A percentile compares a stretch with the other conserved stretches of the same genome.
These are phyloP conservation scores for Tetragonula carbonaria DNA, from an alignment of 2,888 invertebrate genomes.

Conservation along the genomic window DNA sequence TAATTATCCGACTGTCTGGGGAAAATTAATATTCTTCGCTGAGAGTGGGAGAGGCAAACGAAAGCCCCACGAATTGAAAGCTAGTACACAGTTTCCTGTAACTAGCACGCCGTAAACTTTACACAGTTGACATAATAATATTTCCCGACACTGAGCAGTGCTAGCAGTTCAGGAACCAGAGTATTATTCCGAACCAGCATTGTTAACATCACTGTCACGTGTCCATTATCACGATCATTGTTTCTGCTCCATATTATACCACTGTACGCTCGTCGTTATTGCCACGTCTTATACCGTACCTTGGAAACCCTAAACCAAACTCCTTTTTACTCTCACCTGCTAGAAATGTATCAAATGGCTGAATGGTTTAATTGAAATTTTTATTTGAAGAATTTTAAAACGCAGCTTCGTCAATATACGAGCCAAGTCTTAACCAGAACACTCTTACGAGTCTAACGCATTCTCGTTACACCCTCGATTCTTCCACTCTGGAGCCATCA, in stretches of 20 bases:
- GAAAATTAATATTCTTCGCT: too few relatives aligned
- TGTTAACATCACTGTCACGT: conserved; percentile 45
- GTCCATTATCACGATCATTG: conserved; percentile 47
- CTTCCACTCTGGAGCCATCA: background rate
- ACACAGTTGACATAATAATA: conserved; percentile 40
- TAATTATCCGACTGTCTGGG: background rate
- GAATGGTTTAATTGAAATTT: background rate
- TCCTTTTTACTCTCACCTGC: background rate
- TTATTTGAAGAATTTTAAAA: too few relatives aligned
- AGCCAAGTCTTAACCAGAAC: background rate
- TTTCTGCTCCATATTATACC: conserved; percentile 38
- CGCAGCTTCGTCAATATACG: too few relatives aligned
- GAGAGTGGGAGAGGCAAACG: background rate
- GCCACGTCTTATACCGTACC: background rate
- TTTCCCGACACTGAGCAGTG: conserved; percentile 30
- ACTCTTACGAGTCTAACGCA: background rate
- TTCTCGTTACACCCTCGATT: background rate
- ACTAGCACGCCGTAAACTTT: background rate
- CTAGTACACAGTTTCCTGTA: background rate
- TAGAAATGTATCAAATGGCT: background rate
- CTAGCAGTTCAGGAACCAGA: conserved; percentile 32
- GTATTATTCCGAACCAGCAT: conserved; percentile 36
- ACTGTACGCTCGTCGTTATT: conserved; percentile 14
- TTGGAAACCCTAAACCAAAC: background rate
- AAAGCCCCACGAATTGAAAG: background rate